A percentile compares a stretch with the other conserved stretches of the same genome.
phyloP scores from a whole-genome alignment of 2,888 invertebrate species.

The Eristalis intricaria region DNA sequence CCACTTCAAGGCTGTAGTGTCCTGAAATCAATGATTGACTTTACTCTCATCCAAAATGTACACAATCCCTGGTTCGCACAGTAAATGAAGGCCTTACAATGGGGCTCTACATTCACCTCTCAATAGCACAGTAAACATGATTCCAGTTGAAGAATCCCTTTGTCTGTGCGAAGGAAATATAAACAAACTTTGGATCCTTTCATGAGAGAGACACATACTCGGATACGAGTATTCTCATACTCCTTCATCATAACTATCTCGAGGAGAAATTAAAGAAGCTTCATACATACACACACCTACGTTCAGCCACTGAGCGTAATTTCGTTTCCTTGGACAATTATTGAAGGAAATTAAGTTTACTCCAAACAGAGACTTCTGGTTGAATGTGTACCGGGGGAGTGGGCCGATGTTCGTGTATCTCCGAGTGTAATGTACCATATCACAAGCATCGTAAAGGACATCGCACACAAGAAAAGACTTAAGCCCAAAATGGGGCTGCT shows the following conservation, averaged over 20 bases:
- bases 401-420: background rate
- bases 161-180: conserved; percentile 55
- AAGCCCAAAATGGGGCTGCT: conserved; percentile 25
- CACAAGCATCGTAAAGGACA: conserved; percentile 65
- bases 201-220: background rate
- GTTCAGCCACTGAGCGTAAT: background rate
- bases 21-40: background rate
- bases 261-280: conserved; percentile 21
- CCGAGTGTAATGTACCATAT: conserved; percentile 58
- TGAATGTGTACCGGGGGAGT: background rate
- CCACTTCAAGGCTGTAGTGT: background rate
- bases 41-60: background rate
- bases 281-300: background rate
- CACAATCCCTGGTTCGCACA: background rate
- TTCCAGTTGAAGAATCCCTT: conserved; percentile 39
- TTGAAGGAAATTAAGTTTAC: conserved; percentile 66
- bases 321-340: conserved; percentile 56
- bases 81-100: conserved; percentile 49
- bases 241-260: conserved; percentile 41
- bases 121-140: conserved; percentile 57
- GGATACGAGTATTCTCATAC: background rate
- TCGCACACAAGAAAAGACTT: conserved; percentile 29
- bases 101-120: conserved; percentile 31
- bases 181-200: conserved; percentile 62
- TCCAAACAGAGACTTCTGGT: conserved; percentile 42